Evolutionary conservation across 2,797 vertebrate species (phyloP).

Genomic region (Acomys russatus): DNA sequence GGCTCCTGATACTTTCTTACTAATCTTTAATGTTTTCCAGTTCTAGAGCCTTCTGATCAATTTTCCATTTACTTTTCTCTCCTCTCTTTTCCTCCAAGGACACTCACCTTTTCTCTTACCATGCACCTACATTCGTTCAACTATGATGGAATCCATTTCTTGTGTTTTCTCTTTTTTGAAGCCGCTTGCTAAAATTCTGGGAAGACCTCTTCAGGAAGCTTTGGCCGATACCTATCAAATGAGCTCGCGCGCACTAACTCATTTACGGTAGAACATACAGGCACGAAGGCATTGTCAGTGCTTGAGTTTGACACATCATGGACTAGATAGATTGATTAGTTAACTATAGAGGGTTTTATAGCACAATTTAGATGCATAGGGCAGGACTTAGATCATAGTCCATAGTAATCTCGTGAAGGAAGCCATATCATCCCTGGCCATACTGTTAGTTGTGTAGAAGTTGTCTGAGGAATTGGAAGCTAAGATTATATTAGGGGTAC

Average conservation of each 20-base stretch:
- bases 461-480: not conserved
- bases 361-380: not conserved
- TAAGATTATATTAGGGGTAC: not conserved
- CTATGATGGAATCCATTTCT: not conserved
- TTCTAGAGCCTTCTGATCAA: not conserved
- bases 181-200: slow-evolving; percentile 42
- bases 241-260: not conserved
- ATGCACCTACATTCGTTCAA: not conserved
- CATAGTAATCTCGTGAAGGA: not conserved
- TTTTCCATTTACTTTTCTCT: not conserved
- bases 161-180: not conserved
- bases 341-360: not conserved
- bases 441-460: not conserved
- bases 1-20: not conserved
- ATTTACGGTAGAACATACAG: not conserved
- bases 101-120: not conserved
- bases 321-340: not conserved
- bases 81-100: not conserved
- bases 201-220: not conserved
- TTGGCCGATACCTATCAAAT: not conserved
- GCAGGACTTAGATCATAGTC: not conserved
- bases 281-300: not conserved
- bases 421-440: not conserved
- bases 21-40: not conserved
- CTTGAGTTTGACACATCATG: not conserved